A percentile compares a stretch with the other conserved stretches of the same genome.
These are phyloP conservation scores for Emydura subglobosa DNA, from an alignment of 2,113 vertebrate species.

Conservation along the genomic window DNA sequence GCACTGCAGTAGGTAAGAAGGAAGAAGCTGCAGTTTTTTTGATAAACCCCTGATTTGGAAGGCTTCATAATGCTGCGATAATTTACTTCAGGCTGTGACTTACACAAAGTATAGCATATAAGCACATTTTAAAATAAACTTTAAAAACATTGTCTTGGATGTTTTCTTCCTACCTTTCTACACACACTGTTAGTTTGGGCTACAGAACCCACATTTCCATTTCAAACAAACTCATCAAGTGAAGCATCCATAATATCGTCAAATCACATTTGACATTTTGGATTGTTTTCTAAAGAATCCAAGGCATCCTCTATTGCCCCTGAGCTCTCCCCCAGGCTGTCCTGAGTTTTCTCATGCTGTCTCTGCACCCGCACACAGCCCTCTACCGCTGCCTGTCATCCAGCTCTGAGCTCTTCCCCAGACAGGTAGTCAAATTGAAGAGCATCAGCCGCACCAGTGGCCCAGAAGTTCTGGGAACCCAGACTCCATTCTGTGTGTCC, in stretches of 20 bases:
- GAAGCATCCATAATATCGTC: neutral
- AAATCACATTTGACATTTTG: accelerated
- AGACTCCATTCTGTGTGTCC: too few species aligned
- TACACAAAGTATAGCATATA: too few species aligned
- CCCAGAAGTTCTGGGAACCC: too few species aligned
- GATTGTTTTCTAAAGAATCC: neutral
- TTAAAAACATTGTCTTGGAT: neutral
- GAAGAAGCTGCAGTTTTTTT: neutral
- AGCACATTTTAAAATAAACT: neutral
- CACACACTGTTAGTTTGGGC: neutral
- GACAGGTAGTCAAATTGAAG: too few species aligned
- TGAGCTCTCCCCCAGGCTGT: too few species aligned
- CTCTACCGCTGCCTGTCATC: neutral
- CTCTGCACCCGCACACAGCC: too few species aligned
- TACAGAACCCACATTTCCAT: accelerated
- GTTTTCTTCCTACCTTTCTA: neutral
- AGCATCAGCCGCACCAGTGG: too few species aligned
- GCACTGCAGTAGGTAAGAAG: neutral
- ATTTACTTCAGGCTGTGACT: too few species aligned
- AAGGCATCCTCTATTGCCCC: too few species aligned
- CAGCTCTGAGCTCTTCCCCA: neutral
- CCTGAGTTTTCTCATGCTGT: too few species aligned
- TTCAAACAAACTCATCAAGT: accelerated
- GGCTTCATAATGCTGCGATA: too few species aligned
- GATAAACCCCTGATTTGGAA: too few species aligned